Evolutionary conservation across 2,113 vertebrate species (phyloP).

Genomic region (Daboia siamensis): DNA sequence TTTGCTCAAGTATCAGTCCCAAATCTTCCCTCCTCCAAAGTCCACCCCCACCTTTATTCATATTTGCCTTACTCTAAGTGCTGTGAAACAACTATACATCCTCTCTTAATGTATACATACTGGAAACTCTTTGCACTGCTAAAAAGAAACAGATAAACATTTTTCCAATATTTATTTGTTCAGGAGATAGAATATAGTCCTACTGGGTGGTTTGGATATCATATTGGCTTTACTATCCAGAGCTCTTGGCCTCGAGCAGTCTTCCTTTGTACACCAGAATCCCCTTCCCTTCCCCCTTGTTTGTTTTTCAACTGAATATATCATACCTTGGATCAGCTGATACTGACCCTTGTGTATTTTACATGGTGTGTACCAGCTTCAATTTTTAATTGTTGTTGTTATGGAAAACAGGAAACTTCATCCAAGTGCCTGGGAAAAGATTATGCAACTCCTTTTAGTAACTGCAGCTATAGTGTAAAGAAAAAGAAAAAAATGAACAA

Average conservation of each 20-base stretch:
- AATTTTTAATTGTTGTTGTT: slow-evolving; percentile 30
- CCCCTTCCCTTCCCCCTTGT: slow-evolving; percentile 13
- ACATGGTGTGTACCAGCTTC: neutral
- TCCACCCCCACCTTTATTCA: neutral
- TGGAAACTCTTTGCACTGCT: slow-evolving; percentile 41
- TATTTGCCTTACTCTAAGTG: slow-evolving; percentile 21
- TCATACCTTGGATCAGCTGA: slow-evolving; percentile 45
- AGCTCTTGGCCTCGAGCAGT: slow-evolving; percentile 42
- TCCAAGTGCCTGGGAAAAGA: slow-evolving; percentile 30
- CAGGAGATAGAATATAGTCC: slow-evolving; percentile 45
- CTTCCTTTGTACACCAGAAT: slow-evolving; percentile 44
- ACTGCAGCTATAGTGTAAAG: neutral
- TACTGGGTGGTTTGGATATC: slow-evolving; percentile 53
- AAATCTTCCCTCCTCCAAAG: slow-evolving; percentile 11
- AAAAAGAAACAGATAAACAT: slow-evolving; percentile 51
- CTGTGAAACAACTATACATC: slow-evolving; percentile 32
- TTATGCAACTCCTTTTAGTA: neutral
- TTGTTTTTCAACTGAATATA: slow-evolving; percentile 52
- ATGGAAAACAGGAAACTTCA: slow-evolving; percentile 16
- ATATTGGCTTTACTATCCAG: slow-evolving; percentile 38
- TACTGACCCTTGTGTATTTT: slow-evolving; percentile 40
- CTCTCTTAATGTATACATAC: slow-evolving; percentile 44
- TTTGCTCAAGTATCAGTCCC: slow-evolving; percentile 35
- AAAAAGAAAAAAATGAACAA: slow-evolving; percentile 9
- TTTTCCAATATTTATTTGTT: slow-evolving; percentile 53